phyloP scores from a whole-genome alignment of 2,888 invertebrate species.

The Temnothorax ravouxi region DNA sequence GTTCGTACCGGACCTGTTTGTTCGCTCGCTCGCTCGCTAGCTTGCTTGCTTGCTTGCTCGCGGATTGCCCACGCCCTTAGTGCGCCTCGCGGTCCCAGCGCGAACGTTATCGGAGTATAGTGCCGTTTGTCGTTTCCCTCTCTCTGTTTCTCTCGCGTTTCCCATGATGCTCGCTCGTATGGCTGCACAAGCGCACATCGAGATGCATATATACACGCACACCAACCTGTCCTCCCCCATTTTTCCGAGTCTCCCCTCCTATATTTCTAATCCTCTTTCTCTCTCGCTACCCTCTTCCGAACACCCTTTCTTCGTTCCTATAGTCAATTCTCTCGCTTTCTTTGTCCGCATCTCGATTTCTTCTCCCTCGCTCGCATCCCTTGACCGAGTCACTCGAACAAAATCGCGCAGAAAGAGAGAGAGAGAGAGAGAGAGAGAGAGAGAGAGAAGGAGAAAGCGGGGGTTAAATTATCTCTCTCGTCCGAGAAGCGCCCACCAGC shows the following conservation, averaged over 20 bases:
- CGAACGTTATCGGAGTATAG: slow-evolving; percentile 69
- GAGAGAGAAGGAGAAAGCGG: background rate
- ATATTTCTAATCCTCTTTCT: slow-evolving; percentile 37
- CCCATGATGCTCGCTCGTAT: slow-evolving; percentile 32
- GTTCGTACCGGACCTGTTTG: slow-evolving; percentile 48
- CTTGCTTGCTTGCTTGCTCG: slow-evolving; percentile 62
- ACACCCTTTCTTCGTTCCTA: slow-evolving; percentile 14
- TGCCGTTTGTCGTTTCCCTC: slow-evolving; percentile 65
- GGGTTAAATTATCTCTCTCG: slow-evolving; percentile 37
- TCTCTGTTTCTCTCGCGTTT: slow-evolving; percentile 44
- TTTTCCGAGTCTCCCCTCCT: slow-evolving; percentile 22
- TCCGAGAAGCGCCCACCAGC: slow-evolving; percentile 22
- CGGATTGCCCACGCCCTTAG: slow-evolving; percentile 72
- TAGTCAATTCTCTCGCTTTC: slow-evolving; percentile 1
- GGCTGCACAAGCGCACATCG: background rate
- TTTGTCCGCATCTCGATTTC: background rate
- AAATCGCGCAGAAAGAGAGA: background rate
- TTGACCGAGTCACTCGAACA: slow-evolving; percentile 15
- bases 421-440: slow-evolving; percentile 2
- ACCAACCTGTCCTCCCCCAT: slow-evolving; percentile 29
- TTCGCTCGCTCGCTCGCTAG: slow-evolving; percentile 55
- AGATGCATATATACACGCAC: background rate
- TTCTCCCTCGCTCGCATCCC: slow-evolving; percentile 42
- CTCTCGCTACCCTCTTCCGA: background rate
- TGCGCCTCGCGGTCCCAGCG: slow-evolving; percentile 72